Conservation (phyloP, 2,888 invertebrate genomes). For the Drosophila engyochracea region DNA sequence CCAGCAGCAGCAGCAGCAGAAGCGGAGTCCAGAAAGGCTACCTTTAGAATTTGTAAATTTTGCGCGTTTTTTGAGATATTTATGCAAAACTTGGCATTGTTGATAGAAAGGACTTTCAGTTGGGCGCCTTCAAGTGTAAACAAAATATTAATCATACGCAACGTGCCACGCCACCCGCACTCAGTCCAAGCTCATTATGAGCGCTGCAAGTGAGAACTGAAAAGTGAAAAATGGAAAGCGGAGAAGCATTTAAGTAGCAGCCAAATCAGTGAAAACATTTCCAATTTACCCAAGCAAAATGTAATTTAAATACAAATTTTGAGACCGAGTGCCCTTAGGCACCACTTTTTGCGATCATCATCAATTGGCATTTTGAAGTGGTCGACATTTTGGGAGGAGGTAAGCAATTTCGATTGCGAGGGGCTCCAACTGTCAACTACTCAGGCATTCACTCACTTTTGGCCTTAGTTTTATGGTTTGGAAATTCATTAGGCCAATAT, state of each 20-base stretch:
- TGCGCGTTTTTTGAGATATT: slow-evolving; percentile 55
- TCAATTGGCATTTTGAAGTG: slow-evolving; percentile 55
- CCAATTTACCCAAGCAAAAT: slow-evolving; percentile 61
- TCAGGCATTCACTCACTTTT: slow-evolving; percentile 16
- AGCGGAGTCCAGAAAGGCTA: slow-evolving; percentile 22
- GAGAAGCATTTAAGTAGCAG: slow-evolving; percentile 55
- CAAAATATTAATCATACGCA: slow-evolving; percentile 77
- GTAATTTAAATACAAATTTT: slow-evolving; percentile 63
- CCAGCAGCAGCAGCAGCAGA: slow-evolving; percentile 1
- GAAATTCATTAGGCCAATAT: slow-evolving; percentile 73
- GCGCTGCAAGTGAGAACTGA: slow-evolving; percentile 14
- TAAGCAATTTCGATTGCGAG: slow-evolving; percentile 35
- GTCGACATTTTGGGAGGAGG: slow-evolving; percentile 38
- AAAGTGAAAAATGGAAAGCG: slow-evolving; percentile 17
- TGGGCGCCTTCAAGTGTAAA: slow-evolving; percentile 47
- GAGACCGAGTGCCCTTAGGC: slow-evolving; percentile 35
- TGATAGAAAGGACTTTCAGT: slow-evolving; percentile 36
- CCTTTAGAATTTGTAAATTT: slow-evolving; percentile 39
- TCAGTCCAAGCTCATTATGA: slow-evolving; percentile 37
- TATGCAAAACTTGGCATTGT: slow-evolving; percentile 58
- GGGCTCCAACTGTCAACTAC: slow-evolving; percentile 3
- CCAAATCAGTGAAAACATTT: slow-evolving; percentile 57
- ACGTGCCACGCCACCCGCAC: slow-evolving; percentile 35
- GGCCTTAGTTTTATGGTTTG: slow-evolving; percentile 52
- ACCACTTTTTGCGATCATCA: slow-evolving; percentile 41